phyloP scores from a whole-genome alignment of 2,797 vertebrate genomes.

The Paedocypris micromegethes region DNA sequence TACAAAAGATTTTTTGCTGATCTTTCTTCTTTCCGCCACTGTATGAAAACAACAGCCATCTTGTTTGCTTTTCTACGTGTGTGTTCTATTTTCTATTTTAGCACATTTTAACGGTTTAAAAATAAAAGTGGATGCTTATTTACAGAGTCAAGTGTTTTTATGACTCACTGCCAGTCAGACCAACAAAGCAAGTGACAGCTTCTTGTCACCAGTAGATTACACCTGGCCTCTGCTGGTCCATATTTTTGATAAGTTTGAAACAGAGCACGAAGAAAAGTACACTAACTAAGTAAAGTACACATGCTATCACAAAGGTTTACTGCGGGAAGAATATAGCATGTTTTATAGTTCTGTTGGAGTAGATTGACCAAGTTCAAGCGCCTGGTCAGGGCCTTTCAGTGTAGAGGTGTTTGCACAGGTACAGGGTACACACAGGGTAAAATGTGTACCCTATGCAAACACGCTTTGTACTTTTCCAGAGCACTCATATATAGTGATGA shows the following conservation, averaged over 20 bases:
- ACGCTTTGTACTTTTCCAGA: no score
- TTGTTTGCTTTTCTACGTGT: conserved; percentile 19
- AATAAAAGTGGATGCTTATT: no score
- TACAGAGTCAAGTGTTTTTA: conserved; percentile 2
- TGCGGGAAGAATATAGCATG: no score
- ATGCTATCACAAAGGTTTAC: no score
- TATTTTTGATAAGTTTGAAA: background rate
- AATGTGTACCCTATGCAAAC: no score
- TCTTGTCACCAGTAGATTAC: conserved; percentile 19
- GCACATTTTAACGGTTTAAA: conserved; percentile 11
- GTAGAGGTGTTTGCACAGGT: no score
- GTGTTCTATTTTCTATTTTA: conserved; percentile 50
- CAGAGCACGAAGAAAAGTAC: background rate
- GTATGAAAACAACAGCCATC: conserved; percentile 55
- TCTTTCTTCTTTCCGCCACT: conserved; percentile 29
- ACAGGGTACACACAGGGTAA: no score
- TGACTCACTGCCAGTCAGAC: background rate
- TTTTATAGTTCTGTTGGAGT: no score
- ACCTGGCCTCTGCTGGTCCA: background rate
- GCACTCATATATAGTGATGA: no score
- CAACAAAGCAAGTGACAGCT: background rate
- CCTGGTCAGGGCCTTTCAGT: no score
- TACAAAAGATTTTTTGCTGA: conserved; percentile 48
- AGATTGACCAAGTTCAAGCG: no score
- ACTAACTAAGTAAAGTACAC: no score